These are phyloP conservation scores for Plecotus auritus DNA, from an alignment of 2,113 vertebrate species.

Conservation along the genomic window DNA sequence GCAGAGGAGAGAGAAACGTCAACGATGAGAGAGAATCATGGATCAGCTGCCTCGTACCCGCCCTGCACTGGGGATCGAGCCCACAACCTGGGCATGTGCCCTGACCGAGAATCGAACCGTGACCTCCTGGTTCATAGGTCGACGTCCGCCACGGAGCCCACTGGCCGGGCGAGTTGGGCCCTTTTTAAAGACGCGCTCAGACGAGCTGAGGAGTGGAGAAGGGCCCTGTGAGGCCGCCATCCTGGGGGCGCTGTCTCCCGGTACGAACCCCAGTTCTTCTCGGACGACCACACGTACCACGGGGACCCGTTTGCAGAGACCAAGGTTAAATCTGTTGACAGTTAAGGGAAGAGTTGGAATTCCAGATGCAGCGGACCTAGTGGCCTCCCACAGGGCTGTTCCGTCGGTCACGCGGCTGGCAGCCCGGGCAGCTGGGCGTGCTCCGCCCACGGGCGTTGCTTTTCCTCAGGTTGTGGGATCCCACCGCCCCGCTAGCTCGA, in stretches of 20 bases:
- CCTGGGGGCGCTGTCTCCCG: accelerated
- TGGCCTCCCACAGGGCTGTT: not conserved
- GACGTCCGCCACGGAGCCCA: no score
- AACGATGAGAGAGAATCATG: no score
- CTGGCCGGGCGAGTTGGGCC: no score
- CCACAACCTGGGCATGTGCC: no score
- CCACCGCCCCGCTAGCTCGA: not conserved
- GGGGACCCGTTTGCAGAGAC: not conserved
- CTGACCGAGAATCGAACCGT: no score
- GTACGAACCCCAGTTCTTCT: accelerated
- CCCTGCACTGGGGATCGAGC: no score
- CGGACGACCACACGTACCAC: no score
- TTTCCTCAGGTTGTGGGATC: accelerated
- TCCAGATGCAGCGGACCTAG: not conserved
- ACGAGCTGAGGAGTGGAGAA: not conserved
- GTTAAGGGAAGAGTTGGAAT: not conserved
- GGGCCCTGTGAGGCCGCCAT: accelerated
- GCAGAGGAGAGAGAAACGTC: no score
- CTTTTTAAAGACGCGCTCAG: not conserved
- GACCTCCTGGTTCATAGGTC: no score
- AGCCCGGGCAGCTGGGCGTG: accelerated
- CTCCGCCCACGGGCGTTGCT: not conserved
- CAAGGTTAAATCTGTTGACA: not conserved
- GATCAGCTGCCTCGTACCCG: no score
- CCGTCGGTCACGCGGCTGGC: not conserved